phyloP scores from a whole-genome alignment of 2,113 vertebrate genomes.

The Cephalopterus ornatus region DNA sequence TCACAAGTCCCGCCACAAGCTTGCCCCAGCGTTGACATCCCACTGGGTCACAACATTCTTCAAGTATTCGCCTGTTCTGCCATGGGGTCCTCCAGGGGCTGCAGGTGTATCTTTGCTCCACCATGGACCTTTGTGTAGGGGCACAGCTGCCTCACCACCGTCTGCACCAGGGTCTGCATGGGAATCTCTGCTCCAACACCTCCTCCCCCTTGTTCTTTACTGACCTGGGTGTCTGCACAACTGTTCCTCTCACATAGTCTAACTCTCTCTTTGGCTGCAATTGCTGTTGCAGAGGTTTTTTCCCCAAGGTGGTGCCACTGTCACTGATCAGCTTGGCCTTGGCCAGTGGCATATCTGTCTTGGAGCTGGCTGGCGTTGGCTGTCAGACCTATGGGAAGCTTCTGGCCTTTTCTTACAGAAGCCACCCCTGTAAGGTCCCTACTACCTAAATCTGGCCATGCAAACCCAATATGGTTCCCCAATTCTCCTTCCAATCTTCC shows the following conservation, averaged over 20 bases:
- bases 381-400: neutral
- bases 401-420: neutral
- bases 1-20: neutral
- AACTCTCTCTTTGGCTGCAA: neutral
- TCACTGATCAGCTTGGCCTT: neutral
- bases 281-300: neutral
- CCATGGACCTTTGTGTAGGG: too few species aligned
- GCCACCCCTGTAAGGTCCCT: rapidly evolving
- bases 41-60: neutral
- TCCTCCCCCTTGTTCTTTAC: neutral
- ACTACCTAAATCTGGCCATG: neutral
- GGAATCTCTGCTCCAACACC: neutral
- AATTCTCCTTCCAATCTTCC: neutral
- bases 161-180: neutral
- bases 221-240: neutral
- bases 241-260: neutral
- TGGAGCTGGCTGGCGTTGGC: neutral
- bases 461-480: neutral
- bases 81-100: rapidly evolving
- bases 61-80: neutral
- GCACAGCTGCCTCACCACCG: neutral
- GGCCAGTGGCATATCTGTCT: rapidly evolving
- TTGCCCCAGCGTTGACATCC: neutral
- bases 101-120: neutral
- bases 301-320: rapidly evolving